phyloP scores from a whole-genome alignment of 2,888 invertebrate species.

The Leptinotarsa haldemani region DNA sequence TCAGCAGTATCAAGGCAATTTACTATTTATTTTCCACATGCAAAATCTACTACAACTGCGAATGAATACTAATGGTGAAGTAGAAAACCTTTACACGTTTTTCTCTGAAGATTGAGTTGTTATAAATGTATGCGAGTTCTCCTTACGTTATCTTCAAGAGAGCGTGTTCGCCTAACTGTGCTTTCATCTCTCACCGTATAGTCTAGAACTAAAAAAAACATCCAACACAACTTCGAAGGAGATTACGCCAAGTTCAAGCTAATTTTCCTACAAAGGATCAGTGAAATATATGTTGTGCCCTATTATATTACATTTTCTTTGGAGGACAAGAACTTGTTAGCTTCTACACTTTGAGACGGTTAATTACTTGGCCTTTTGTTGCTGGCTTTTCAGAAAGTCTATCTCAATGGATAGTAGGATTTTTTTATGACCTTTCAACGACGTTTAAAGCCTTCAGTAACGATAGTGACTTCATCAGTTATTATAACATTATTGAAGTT shows the following conservation, averaged over 20 bases:
- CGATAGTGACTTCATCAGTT: not conserved
- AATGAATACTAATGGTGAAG: too few species aligned
- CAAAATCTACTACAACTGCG: too few species aligned
- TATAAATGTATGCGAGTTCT: too few species aligned
- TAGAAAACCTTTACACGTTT: too few species aligned
- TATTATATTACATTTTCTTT: constrained; percentile 36
- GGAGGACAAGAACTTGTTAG: constrained; percentile 31
- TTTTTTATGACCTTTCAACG: not conserved
- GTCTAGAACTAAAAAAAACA: constrained; percentile 31
- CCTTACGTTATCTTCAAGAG: too few species aligned
- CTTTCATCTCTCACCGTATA: too few species aligned
- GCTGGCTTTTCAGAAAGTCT: not conserved
- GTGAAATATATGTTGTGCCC: constrained; percentile 40
- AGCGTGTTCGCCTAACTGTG: too few species aligned
- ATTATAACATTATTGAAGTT: too few species aligned
- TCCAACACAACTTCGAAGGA: constrained; percentile 33
- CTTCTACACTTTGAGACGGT: not conserved
- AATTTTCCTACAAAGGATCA: constrained; percentile 43
- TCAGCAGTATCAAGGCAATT: too few species aligned
- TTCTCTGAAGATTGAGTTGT: too few species aligned
- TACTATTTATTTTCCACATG: too few species aligned
- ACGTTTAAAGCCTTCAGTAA: not conserved
- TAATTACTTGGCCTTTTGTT: constrained; percentile 12
- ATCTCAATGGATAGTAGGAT: not conserved
- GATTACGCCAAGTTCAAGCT: constrained; percentile 34